A percentile compares a stretch with the other conserved stretches of the same genome.
These are phyloP conservation scores for Neelides folsomi DNA, from an alignment of 2,888 invertebrate species.

Conservation along the genomic window DNA sequence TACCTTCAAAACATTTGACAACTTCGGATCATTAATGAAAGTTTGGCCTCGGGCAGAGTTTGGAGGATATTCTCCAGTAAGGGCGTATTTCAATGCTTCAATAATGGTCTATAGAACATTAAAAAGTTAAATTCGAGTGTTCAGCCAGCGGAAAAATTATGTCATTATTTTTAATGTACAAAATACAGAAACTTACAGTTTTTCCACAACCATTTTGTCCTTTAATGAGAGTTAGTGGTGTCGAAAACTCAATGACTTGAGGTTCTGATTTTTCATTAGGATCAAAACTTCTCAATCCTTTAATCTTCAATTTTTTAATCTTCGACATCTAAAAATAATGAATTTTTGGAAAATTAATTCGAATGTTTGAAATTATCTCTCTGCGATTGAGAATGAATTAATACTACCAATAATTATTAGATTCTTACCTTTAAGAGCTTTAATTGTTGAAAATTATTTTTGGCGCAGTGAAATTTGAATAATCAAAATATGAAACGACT, in stretches of 20 bases:
- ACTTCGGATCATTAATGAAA: conserved; percentile 85
- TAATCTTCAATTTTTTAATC: conserved; percentile 58
- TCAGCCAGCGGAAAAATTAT: no score
- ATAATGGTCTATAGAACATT: conserved; percentile 58
- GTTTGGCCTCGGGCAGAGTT: conserved; percentile 54
- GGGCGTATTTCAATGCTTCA: conserved; percentile 78
- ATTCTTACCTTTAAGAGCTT: no score
- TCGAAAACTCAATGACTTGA: conserved; percentile 55
- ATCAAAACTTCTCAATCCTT: conserved; percentile 84
- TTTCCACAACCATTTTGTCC: conserved; percentile 95
- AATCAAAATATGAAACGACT: no score
- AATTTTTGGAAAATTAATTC: no score
- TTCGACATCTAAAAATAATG: conserved; percentile 56
- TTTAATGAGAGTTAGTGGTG: conserved; percentile 79
- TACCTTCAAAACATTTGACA: conserved; percentile 49
- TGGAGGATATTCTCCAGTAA: conserved; percentile 83
- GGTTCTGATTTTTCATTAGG: conserved; percentile 53
- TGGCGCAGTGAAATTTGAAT: no score
- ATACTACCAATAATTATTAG: no score
- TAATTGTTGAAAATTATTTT: no score
- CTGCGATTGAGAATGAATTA: no score
- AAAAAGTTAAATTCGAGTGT: no score
- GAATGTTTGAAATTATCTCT: no score
- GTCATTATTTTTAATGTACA: no score
- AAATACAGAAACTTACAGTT: conserved; percentile 39